These are phyloP conservation scores for Melanostoma scalare DNA, from an alignment of 2,888 invertebrate genomes.

Conservation along the genomic window DNA sequence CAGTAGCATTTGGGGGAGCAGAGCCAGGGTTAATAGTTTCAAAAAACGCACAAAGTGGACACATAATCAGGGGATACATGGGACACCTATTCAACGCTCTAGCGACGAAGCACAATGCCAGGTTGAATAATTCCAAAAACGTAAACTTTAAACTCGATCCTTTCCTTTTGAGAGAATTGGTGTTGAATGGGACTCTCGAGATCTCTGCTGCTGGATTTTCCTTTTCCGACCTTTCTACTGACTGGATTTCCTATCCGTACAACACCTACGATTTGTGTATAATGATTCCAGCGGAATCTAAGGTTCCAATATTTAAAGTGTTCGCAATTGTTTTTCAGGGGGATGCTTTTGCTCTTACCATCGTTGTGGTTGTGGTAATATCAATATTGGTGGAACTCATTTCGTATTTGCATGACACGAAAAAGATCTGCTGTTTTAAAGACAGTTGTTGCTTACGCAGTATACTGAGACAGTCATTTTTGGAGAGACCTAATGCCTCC, in stretches of 20 bases:
- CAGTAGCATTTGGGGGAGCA: too few relatives aligned
- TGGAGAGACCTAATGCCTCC: not conserved
- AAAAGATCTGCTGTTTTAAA: not conserved
- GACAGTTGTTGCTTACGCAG: constrained; percentile 27
- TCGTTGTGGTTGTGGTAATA: not conserved
- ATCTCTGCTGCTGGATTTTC: constrained; percentile 33
- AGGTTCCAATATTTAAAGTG: constrained; percentile 19
- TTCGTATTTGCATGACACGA: too few relatives aligned
- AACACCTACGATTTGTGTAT: constrained; percentile 55
- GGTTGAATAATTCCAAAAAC: not conserved
- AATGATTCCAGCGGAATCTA: constrained; percentile 52
- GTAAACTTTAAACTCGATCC: too few relatives aligned
- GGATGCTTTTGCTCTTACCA: not conserved
- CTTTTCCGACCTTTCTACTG: not conserved
- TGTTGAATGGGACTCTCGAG: constrained; percentile 33
- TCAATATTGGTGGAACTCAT: not conserved
- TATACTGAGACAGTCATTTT: constrained; percentile 17
- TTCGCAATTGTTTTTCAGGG: constrained; percentile 27
- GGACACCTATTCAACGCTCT: not conserved
- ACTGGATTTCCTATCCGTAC: constrained; percentile 57
- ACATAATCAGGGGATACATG: too few relatives aligned
- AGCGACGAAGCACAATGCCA: constrained; percentile 1
- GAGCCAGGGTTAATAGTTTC: too few relatives aligned
- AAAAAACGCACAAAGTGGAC: too few relatives aligned
- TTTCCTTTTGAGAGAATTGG: not conserved